Percentiles rank a stretch among this genome's conserved stretches.
Conservation (phyloP, 2,113 vertebrate genomes). For the Atherinomorus stipes region DNA sequence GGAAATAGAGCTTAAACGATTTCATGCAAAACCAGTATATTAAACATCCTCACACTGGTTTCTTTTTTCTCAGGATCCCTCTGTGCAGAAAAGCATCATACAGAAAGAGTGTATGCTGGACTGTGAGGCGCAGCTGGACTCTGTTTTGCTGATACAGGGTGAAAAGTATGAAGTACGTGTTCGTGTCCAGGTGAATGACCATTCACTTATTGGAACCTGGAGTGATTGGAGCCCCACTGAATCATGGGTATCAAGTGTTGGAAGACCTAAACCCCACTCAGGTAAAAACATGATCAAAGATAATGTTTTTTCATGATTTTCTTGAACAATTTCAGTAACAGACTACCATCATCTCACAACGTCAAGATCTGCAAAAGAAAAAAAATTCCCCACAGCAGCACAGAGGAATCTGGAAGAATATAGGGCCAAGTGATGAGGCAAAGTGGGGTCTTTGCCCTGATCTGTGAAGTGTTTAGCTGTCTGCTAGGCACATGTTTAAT, state of each 20-base stretch:
- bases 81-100: too few relatives aligned
- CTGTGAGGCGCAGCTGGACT: background rate
- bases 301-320: too few relatives aligned
- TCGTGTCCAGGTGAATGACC: fast-evolving
- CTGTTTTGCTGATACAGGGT: background rate
- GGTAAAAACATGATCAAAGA: slow-evolving; percentile 11
- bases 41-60: background rate
- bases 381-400: too few relatives aligned
- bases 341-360: too few relatives aligned
- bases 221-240: slow-evolving; percentile 72
- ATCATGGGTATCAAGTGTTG: slow-evolving; percentile 52
- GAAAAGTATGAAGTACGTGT: slow-evolving; percentile 42
- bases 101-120: fast-evolving
- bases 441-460: too few relatives aligned
- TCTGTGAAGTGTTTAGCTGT: too few relatives aligned
- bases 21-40: background rate
- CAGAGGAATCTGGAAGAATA: too few relatives aligned
- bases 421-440: too few relatives aligned
- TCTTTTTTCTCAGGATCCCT: slow-evolving; percentile 17
- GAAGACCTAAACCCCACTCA: background rate
- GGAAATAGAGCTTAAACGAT: background rate
- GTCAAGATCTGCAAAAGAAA: too few relatives aligned
- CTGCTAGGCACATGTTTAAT: too few relatives aligned
- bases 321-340: too few relatives aligned
- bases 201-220: fast-evolving